A percentile compares a stretch with the other conserved stretches of the same genome.
Evolutionary conservation across 2,797 vertebrate genomes (phyloP).

Genomic region (Hoplostethus mediterraneus): DNA sequence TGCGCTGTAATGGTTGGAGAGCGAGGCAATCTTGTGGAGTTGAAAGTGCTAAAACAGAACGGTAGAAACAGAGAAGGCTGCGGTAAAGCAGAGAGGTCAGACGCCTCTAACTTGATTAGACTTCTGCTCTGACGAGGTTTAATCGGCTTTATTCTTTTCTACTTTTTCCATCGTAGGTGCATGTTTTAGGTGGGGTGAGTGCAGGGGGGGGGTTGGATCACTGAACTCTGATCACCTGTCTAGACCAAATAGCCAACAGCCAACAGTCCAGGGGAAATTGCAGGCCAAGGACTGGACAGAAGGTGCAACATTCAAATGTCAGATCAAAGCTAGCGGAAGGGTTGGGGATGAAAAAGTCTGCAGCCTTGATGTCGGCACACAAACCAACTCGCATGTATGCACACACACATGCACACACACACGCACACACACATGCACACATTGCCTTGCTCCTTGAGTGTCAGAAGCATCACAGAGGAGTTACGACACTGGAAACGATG

Average conservation of each 20-base stretch:
- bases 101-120: slow-evolving; percentile 25
- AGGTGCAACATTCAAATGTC: slow-evolving; percentile 70
- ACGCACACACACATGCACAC: slow-evolving; percentile 48
- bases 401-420: slow-evolving; percentile 25
- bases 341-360: slow-evolving; percentile 67
- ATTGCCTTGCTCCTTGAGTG: neutral
- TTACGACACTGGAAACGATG: slow-evolving; percentile 30
- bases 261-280: slow-evolving; percentile 46
- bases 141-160: slow-evolving; percentile 12
- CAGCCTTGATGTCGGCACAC: slow-evolving; percentile 67
- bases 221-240: slow-evolving; percentile 24
- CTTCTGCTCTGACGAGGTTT: slow-evolving; percentile 25
- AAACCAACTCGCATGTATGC: too few relatives aligned
- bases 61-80: slow-evolving; percentile 53
- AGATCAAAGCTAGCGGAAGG: slow-evolving; percentile 71
- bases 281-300: slow-evolving; percentile 53
- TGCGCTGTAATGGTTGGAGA: slow-evolving; percentile 66
- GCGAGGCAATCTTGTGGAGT: slow-evolving; percentile 61
- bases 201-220: slow-evolving; percentile 14
- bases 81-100: slow-evolving; percentile 50
- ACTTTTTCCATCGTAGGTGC: slow-evolving; percentile 8
- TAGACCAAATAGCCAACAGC: slow-evolving; percentile 6
- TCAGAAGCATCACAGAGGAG: neutral
- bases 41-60: slow-evolving; percentile 57
- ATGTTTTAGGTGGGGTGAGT: slow-evolving; percentile 21